These are phyloP conservation scores for Myxocyprinus asiaticus DNA, from an alignment of 2,113 vertebrate species.

Conservation along the genomic window DNA sequence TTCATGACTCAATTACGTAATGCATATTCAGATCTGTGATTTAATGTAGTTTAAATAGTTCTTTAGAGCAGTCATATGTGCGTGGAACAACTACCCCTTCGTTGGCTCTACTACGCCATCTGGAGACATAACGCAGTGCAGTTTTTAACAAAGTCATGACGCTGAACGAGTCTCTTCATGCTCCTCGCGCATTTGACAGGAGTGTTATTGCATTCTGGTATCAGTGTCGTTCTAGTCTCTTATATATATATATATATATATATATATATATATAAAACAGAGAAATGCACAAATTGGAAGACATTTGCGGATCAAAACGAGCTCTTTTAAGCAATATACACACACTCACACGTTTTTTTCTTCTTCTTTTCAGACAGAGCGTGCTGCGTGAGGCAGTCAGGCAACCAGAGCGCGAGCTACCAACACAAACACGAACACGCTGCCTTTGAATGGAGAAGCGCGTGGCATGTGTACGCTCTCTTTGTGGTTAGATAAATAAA, in stretches of 20 bases:
- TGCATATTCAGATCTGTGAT: conserved; percentile 52
- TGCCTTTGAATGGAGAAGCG: conserved; percentile 24
- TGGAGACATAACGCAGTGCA: conserved; percentile 65
- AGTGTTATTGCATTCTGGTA: background rate
- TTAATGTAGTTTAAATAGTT: conserved; percentile 35
- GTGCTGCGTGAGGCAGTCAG: background rate
- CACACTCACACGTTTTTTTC: too few relatives aligned
- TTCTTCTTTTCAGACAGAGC: too few relatives aligned
- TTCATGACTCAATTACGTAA: conserved; percentile 61
- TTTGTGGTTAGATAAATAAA: conserved; percentile 5
- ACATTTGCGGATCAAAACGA: too few relatives aligned
- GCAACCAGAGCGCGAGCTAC: background rate
- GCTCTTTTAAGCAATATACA: too few relatives aligned
- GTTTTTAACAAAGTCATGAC: background rate
- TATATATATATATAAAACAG: too few relatives aligned
- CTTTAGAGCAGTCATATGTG: conserved; percentile 18
- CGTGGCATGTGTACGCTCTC: background rate
- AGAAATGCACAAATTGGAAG: background rate
- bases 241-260: too few relatives aligned
- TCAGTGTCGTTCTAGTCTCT: background rate
- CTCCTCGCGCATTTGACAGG: background rate
- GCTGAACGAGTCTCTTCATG: background rate
- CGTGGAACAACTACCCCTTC: conserved; percentile 26
- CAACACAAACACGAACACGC: conserved; percentile 38
- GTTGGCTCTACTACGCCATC: conserved; percentile 83